Base-by-base conservation (phyloP, 2,797 vertebrate species). In the Pangasius djambal region DNA sequence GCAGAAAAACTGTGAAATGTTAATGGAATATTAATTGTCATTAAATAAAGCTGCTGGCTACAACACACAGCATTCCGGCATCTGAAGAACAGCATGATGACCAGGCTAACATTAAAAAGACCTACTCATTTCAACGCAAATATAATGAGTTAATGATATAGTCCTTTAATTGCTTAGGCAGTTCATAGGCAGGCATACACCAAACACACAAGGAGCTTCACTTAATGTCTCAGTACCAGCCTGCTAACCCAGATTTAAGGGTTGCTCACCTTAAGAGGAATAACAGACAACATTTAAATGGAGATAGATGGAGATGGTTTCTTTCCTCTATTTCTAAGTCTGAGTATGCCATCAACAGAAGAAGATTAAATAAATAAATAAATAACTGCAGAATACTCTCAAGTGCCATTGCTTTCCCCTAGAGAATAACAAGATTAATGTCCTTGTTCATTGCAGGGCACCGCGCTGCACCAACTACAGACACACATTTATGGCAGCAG, bases 391-490 rank as follows among this genome's bases (percentile, higher is more conserved):
- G 93, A 95, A 96, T 94, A 95, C 95, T 95, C 95, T 94, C 93
- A 92, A 89, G 92, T 87, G 88, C 93, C 89, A 93, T 93, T 89
- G 90, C 93, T 92, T 94, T 93, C 94, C 95, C 94, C 86, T 65
- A 6, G 94, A 95, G 96, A 94, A 95, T 94, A 95, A 95, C 93
- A 96, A 96, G 95, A 96, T 96, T 96, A 95, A 97, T 96, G 95
- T 94, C 94, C 95, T 95, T 93, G 96, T 96, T 96, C 95, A 93
- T 95, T 94, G 93, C 93, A 92, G 94, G 94, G 93, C 94, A 95
- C 91, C 92, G 91, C 93, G 93, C 93, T 88, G 93, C 93, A 92
- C 92, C 91, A 86, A 94, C 94, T 93, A 95, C 92, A 95, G 94
- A 96, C 94, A 92, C 74, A 89, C 92, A 94, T 96, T 97, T 96